Evolutionary conservation across 2,797 vertebrate genomes (phyloP).

Genomic region (Acipenser ruthenus): DNA sequence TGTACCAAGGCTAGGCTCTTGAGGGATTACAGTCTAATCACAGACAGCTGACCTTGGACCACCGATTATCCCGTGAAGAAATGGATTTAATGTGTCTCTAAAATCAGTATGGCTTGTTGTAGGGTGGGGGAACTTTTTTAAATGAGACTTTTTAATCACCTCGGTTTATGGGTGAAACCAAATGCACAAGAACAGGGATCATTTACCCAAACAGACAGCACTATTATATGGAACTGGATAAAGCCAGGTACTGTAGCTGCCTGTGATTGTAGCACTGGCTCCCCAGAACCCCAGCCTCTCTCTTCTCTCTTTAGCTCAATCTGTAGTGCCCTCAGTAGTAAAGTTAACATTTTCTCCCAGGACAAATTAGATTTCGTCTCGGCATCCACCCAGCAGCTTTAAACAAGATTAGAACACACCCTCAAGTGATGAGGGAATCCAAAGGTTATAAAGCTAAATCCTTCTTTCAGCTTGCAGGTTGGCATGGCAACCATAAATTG

Average conservation of each 20-base stretch:
- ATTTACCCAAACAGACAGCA: not conserved
- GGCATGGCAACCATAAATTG: constrained; percentile 7
- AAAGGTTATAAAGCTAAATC: constrained; percentile 34
- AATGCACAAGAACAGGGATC: not conserved
- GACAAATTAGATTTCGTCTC: constrained; percentile 6
- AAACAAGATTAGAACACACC: constrained; percentile 25
- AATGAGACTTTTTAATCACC: not conserved
- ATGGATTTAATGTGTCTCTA: constrained; percentile 10
- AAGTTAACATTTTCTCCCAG: constrained; percentile 1
- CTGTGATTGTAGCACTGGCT: too few relatives aligned
- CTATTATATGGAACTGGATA: not conserved
- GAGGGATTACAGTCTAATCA: constrained; percentile 19
- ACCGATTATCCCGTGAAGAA: constrained; percentile 1
- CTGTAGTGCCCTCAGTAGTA: not conserved
- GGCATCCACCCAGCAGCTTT: constrained; percentile 4
- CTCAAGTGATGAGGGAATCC: constrained; percentile 28
- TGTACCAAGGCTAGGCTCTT: constrained; percentile 29
- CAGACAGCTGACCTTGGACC: constrained; percentile 9
- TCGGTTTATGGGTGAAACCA: not conserved
- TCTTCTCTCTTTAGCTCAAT: not conserved
- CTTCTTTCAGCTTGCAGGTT: constrained; percentile 30
- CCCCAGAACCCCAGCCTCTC: too few relatives aligned
- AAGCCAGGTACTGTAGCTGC: too few relatives aligned
- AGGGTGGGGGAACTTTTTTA: not conserved
- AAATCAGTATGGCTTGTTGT: not conserved